Evolutionary conservation across 1,140 invertebrate genomes (phyloP), one percentile per base, ranked within the genome.

Genomic region (Octopus sinensis): DNA sequence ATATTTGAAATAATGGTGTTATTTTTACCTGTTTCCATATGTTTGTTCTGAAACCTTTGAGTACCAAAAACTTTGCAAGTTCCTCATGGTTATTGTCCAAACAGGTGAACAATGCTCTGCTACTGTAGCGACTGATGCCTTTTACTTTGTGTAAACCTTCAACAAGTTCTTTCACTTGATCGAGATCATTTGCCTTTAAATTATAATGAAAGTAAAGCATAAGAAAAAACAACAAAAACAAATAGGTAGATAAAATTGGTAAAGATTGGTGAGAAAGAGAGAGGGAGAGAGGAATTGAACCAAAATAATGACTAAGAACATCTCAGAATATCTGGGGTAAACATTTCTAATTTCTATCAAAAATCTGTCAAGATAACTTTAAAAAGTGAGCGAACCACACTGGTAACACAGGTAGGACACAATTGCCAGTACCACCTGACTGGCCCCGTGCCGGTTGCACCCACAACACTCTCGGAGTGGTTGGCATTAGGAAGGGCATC

Each of bases 1-100:
- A 23, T 76, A 76, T n/a, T 12, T 17, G 75, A 62, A 62, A 62
- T 12, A 62, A 17, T 62, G 56, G 7, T 2, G 0, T 17, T 12
- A 62, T 43, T 43, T 68, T 62, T 83, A 89, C 88, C 87, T 89
- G 86, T 85, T 88, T 89, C 56, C 85, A 88, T 5, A 88, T 84
- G 56, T 88, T 84, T 51, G 86, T 85, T n/a, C 86, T 82, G 80
- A 88, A 87, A 4, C 88, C 88, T 51, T 76, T 84, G 23, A 82
- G 79, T 54, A 89, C 86, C 5, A 89, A 85, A 54, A 83, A 87
- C 53, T 84, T 85, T 7, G 88, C 88, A 53, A 89, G 86, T 56
- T 88, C 85, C 62, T 84, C 83, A 4, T 86, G 84, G 13, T 85
- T 84, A 51, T 82, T 80, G 82, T 89, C 88, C 30, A 89, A 71